Conservation (phyloP, 1,140 invertebrate genomes). For the Chionoecetes opilio region DNA sequence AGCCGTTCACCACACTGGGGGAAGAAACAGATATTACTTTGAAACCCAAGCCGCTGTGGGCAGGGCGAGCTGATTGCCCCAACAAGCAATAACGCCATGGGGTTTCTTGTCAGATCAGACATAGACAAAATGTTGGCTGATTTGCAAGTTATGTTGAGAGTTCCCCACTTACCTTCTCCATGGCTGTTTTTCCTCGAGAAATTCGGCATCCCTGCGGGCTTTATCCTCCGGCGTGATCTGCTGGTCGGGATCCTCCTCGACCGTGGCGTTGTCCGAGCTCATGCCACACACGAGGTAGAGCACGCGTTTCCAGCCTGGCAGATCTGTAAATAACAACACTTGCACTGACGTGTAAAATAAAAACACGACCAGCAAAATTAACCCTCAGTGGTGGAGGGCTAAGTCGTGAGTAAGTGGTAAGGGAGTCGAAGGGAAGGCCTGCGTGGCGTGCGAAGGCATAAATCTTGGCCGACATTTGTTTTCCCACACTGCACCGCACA, state of each 20-base stretch:
- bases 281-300: constrained; percentile 63
- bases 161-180: constrained; percentile 67
- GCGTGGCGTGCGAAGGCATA: no score
- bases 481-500: no score
- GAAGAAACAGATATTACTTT: background rate
- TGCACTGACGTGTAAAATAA: background rate
- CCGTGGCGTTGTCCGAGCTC: constrained; percentile 27
- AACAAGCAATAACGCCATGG: background rate
- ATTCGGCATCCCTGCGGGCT: constrained; percentile 59
- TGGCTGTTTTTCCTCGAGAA: constrained; percentile 60
- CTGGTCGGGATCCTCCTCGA: constrained; percentile 31
- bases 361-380: no score
- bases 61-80: background rate
- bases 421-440: no score
- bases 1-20: constrained; percentile 46
- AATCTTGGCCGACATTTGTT: no score
- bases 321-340: constrained; percentile 49
- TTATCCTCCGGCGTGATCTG: constrained; percentile 64
- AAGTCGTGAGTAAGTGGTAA: no score
- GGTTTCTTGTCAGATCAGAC: background rate
- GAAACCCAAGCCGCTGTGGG: no score
- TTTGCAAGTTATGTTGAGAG: background rate
- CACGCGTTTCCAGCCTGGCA: constrained; percentile 54
- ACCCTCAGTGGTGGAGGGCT: no score
- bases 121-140: background rate